Evolutionary conservation across 2,888 invertebrate species (phyloP).

Genomic region (Taenaris catops): DNA sequence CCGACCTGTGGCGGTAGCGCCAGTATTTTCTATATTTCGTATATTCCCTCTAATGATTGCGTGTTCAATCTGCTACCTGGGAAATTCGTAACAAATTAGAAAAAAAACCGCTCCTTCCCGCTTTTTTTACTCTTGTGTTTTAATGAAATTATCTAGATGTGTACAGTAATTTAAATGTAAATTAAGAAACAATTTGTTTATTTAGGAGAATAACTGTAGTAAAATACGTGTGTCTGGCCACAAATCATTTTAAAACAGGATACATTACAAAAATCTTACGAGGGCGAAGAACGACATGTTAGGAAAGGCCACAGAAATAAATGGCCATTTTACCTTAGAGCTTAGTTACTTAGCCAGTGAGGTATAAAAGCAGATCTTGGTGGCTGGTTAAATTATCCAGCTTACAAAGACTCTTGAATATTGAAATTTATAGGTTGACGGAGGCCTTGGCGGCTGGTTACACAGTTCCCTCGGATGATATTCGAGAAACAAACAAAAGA

Average conservation of each 20-base stretch:
- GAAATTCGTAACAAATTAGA: no score
- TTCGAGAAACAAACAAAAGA: slow-evolving; percentile 74
- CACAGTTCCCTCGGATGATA: slow-evolving; percentile 49
- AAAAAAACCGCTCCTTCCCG: no score
- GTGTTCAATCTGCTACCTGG: no score
- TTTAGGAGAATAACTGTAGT: slow-evolving; percentile 4
- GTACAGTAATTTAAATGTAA: no score
- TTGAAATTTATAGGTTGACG: slow-evolving; percentile 12
- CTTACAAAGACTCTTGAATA: slow-evolving; percentile 4
- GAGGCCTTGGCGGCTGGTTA: slow-evolving; percentile 35
- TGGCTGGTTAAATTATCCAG: slow-evolving; percentile 27
- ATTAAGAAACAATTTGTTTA: no score
- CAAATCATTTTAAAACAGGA: slow-evolving; percentile 24
- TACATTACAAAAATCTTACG: slow-evolving; percentile 26
- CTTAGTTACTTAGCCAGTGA: slow-evolving; percentile 20
- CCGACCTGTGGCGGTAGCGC: no score
- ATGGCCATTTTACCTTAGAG: slow-evolving; percentile 39
- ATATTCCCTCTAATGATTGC: no score
- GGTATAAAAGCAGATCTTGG: slow-evolving; percentile 29
- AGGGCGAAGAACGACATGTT: slow-evolving; percentile 32
- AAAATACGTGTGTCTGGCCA: slow-evolving; percentile 11
- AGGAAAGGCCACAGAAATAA: slow-evolving; percentile 38
- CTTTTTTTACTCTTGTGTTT: no score
- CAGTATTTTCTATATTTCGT: no score
- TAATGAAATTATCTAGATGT: no score